Evolutionary conservation across 2,113 vertebrate species (phyloP).

Genomic region (Apteryx owenii): DNA sequence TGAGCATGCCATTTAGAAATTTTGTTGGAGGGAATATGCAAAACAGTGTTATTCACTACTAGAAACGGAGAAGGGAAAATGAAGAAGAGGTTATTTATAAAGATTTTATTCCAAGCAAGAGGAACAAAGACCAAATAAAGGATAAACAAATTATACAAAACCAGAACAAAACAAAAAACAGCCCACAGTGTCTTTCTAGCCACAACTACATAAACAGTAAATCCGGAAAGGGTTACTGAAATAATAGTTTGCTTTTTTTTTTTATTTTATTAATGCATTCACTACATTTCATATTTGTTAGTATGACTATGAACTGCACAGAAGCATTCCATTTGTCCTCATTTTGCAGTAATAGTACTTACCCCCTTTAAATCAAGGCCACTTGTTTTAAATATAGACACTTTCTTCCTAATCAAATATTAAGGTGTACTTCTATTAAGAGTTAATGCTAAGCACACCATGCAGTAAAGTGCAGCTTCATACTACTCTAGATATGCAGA

Average conservation of each 20-base stretch:
- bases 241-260: neutral
- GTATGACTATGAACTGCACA: neutral
- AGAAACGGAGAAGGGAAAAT: neutral
- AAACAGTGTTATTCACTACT: neutral
- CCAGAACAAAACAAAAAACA: neutral
- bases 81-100: neutral
- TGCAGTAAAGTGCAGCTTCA: neutral
- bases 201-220: neutral
- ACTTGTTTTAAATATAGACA: neutral
- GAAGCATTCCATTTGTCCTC: neutral
- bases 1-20: neutral
- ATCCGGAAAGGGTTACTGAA: neutral
- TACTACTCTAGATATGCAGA: neutral
- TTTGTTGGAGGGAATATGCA: neutral
- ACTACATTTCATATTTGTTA: neutral
- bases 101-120: neutral
- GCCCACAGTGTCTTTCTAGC: neutral
- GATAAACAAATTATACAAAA: neutral
- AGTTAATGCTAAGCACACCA: neutral
- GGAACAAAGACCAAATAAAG: neutral
- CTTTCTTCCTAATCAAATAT: neutral
- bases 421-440: neutral
- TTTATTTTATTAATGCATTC: neutral
- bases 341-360: neutral
- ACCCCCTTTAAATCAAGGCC: neutral